Base-by-base conservation (phyloP, 2,797 vertebrate species). In the Hydrophis major region DNA sequence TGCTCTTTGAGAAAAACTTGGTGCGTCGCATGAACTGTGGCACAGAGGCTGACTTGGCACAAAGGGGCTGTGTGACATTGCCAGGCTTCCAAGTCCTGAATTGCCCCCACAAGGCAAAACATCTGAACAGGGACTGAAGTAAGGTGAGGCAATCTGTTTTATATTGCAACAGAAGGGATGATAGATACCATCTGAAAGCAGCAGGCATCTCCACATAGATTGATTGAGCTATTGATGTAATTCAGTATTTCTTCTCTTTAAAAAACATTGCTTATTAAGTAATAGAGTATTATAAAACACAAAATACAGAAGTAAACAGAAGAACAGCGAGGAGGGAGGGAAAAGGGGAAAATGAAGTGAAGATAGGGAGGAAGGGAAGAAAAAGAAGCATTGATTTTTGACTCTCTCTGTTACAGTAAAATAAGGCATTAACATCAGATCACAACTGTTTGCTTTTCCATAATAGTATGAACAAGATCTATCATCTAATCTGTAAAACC, bases 1-100 rank as follows among this genome's bases (percentile, higher is more conserved):
- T 98, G 94, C 96, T 98, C 50, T 98, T 98, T 55, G 98, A 98
- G 96, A 98, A 98, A 96, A 98, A 98, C 96, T 95, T 98, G 95
- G 97, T 98, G 6, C 98, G 98, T n/a, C 96, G 98, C 37, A 98
- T 98, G 98, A 98, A 98, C 97, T 96, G 94, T 90, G 98, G 98
- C 27, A 32, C 96, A 1, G 94, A 98, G 95, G 94, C 87, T 0
- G 98, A 98, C 94, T 97, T 98, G 94, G 97, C 97, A 95, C 96
- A 86, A 69, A 91, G 94, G 11, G 98, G 98, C 27, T 96, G 97
- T 0, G 97, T 98, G 96, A 98, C 95, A 0, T 96, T 98, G 92
- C 98, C 98, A 0, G 98, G 98, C 22, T 97, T 98, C 95, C 95
- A 91, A 25, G 92, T 78, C 27, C 91, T 98, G 86, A 97, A 98